These are phyloP conservation scores for Crocodylus rhombifer DNA, from an alignment of 2,797 vertebrate species.

Conservation along the genomic window DNA sequence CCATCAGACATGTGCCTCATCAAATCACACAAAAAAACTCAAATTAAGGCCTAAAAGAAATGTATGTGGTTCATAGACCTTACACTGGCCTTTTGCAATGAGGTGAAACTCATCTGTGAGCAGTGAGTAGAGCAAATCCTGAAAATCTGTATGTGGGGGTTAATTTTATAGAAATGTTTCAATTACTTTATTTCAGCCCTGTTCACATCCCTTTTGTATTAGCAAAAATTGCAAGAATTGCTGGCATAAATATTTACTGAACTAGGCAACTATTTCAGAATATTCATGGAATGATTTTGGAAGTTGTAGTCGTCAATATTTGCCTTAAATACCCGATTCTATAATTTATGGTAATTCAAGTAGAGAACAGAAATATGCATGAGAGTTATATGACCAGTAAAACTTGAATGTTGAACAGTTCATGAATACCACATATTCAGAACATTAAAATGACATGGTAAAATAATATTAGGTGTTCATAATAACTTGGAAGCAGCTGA, in stretches of 20 bases:
- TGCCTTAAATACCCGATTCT: not conserved
- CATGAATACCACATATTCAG: no score
- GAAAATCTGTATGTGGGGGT: not conserved
- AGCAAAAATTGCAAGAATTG: not conserved
- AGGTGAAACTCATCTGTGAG: not conserved
- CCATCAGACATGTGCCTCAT: not conserved
- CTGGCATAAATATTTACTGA: slow-evolving; percentile 10
- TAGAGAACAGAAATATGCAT: not conserved
- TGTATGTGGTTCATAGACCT: not conserved
- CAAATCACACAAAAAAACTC: not conserved
- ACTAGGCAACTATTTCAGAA: not conserved
- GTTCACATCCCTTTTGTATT: not conserved
- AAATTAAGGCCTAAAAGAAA: not conserved
- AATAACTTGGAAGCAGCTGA: not conserved
- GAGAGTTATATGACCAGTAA: not conserved
- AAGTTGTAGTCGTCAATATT: not conserved
- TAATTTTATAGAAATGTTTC: not conserved
- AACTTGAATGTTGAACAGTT: not conserved
- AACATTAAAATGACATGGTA: not conserved
- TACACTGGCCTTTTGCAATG: not conserved
- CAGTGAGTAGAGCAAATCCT: not conserved
- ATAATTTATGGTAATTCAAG: not conserved
- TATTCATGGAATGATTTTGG: not conserved
- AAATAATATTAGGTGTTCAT: not conserved
- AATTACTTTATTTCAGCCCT: not conserved